Base-by-base conservation (phyloP, 2,888 invertebrate species). In the Homarus gammarus region DNA sequence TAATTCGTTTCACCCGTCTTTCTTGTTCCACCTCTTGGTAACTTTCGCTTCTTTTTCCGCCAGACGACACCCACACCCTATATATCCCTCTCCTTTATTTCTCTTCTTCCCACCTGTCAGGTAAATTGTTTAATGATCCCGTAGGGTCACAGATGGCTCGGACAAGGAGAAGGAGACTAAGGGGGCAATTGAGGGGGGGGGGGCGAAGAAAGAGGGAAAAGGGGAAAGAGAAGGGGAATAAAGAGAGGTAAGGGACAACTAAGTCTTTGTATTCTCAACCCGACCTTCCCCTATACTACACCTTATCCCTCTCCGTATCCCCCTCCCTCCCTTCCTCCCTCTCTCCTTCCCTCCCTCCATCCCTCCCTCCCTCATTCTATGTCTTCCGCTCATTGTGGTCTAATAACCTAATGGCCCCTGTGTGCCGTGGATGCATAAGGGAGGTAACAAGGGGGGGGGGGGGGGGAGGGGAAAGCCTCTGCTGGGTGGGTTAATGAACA, bases 291-390 rank as follows among this genome's bases (percentile, higher is more conserved):
- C 18, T 18, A 10, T n/a, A 12, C 36, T 51, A n/a, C 44, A 1
- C 51, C 12, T 51, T n/a, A 0, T 82, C 36, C 68, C 61, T 22
- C 44, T 68, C 38, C 61, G 18, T 61, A 15, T 79, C n/a, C 33
- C 56, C 56, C 81, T 81, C 38, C 33, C 56, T 79, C 79, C 61
- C 33, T 61, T 81, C 44, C 61, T 18, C 79, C 27, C 51, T 27
- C 51, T 79, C 31, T 49, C 22, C 15, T 44, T 56, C 33, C 33
- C 33, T 38, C 81, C 36, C 36, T 81, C 64, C 44, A 18, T 61
- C 81, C 44, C 64, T 81, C 64, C 44, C 81, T 64, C 81, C 64
- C 81, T 64, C 64, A 22, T 44, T n/a, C 83, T 83, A 18, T 51
- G 38, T 49, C 70, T 27, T n/a, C n/a, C 44, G 31, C 72, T 72